These are phyloP conservation scores for Mesembrinibis cayennensis DNA, from an alignment of 2,113 vertebrate species.

Conservation along the genomic window DNA sequence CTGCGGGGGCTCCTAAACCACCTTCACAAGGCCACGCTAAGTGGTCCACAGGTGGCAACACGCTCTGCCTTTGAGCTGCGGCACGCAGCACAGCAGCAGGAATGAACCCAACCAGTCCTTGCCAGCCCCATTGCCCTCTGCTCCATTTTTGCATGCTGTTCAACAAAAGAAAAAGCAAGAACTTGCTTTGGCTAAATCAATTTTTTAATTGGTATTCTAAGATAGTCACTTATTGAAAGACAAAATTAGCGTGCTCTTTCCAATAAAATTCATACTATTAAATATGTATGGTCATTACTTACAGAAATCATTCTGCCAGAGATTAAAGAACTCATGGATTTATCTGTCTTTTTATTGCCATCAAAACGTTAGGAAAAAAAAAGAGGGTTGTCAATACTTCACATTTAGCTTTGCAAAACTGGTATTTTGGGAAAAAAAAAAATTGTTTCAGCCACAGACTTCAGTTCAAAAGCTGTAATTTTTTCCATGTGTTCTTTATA, in stretches of 20 bases:
- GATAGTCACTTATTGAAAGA: background rate
- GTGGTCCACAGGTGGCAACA: accelerated
- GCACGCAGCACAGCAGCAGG: accelerated
- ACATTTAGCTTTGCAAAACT: background rate
- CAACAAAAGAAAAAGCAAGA: background rate
- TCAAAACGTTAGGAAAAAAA: background rate
- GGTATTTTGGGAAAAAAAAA: background rate
- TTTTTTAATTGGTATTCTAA: background rate
- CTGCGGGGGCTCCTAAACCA: background rate
- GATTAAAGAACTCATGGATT: background rate
- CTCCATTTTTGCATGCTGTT: accelerated
- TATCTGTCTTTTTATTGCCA: background rate
- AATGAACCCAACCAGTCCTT: accelerated
- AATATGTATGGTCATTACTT: background rate
- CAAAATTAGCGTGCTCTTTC: background rate
- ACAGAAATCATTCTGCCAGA: background rate
- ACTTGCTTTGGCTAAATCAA: background rate
- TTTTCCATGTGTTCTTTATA: background rate
- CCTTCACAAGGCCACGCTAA: background rate
- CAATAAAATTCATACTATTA: background rate
- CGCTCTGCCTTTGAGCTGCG: background rate
- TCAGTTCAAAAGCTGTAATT: background rate
- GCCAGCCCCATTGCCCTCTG: background rate
- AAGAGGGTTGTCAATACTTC: background rate
- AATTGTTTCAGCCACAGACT: background rate